A percentile compares a stretch with the other conserved stretches of the same genome.
Conservation (phyloP, 92 coral and sea anemone species). For the Hydrozoanthus gracilis region DNA sequence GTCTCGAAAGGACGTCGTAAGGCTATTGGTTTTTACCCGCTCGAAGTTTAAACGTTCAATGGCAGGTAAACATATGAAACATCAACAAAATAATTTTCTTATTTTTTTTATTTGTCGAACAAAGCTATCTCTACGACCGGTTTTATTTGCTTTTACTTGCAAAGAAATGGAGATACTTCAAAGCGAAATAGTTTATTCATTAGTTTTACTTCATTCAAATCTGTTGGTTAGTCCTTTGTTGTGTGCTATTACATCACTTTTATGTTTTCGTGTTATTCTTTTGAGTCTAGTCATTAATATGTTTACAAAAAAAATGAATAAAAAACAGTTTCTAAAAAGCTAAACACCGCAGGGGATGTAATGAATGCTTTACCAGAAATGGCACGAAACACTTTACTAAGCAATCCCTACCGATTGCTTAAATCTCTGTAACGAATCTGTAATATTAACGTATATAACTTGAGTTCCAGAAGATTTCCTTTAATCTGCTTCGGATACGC, state of each 20-base stretch:
- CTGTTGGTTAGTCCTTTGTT: not conserved
- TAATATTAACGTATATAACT: not conserved
- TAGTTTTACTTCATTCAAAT: not conserved
- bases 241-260: not conserved
- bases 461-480: not conserved
- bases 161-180: not conserved
- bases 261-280: not conserved
- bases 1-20: not conserved
- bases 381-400: not conserved
- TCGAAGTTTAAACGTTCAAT: not conserved
- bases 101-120: not conserved
- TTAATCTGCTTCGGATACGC: no score
- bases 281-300: constrained; percentile 13
- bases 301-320: constrained; percentile 18
- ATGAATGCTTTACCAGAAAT: not conserved
- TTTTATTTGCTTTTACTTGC: not conserved
- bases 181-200: not conserved
- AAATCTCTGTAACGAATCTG: not conserved
- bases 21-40: not conserved
- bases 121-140: not conserved
- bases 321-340: constrained; percentile 2
- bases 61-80: not conserved
- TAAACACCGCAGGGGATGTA: constrained; percentile 38
- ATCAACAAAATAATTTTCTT: not conserved
- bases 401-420: not conserved